A percentile compares a stretch with the other conserved stretches of the same genome.
Conservation (phyloP, 2,888 invertebrate species). For the Chorisops tibialis region DNA sequence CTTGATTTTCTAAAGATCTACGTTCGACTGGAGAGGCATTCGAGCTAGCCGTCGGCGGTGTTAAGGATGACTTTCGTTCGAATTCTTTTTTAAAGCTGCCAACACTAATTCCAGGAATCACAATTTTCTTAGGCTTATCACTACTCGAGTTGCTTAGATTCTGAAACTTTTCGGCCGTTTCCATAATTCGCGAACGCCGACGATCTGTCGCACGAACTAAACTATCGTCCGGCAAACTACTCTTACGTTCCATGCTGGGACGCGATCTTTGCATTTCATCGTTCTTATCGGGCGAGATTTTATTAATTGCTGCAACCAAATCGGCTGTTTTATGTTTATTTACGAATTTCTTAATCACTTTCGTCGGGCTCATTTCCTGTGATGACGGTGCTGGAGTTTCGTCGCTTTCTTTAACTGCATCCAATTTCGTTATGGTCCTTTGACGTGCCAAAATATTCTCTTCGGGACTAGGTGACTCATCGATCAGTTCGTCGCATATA, state of each 20-base stretch:
- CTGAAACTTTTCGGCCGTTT: constrained; percentile 68
- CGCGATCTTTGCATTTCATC: constrained; percentile 33
- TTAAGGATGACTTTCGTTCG: constrained; percentile 71
- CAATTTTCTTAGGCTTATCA: constrained; percentile 74
- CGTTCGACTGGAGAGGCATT: neutral
- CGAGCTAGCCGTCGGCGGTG: constrained; percentile 37
- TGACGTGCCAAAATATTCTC: constrained; percentile 33
- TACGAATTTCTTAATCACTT: constrained; percentile 51
- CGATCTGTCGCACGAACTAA: constrained; percentile 56
- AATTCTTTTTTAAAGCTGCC: constrained; percentile 84
- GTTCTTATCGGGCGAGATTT: constrained; percentile 37
- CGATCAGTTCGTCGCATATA: constrained; percentile 46
- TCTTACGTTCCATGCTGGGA: constrained; percentile 42
- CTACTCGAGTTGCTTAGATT: constrained; percentile 50
- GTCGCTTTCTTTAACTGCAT: constrained; percentile 36
- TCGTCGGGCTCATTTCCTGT: constrained; percentile 48
- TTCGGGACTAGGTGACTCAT: constrained; percentile 21
- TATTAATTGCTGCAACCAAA: constrained; percentile 48
- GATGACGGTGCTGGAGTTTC: constrained; percentile 38
- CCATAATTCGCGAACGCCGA: constrained; percentile 65
- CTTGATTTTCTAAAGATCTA: neutral
- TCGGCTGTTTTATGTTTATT: constrained; percentile 52
- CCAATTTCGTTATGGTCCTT: constrained; percentile 31
- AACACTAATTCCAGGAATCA: constrained; percentile 78
- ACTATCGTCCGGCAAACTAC: constrained; percentile 49